phyloP scores from a whole-genome alignment of 2,113 vertebrate genomes.

The Zosterops hypoxanthus region DNA sequence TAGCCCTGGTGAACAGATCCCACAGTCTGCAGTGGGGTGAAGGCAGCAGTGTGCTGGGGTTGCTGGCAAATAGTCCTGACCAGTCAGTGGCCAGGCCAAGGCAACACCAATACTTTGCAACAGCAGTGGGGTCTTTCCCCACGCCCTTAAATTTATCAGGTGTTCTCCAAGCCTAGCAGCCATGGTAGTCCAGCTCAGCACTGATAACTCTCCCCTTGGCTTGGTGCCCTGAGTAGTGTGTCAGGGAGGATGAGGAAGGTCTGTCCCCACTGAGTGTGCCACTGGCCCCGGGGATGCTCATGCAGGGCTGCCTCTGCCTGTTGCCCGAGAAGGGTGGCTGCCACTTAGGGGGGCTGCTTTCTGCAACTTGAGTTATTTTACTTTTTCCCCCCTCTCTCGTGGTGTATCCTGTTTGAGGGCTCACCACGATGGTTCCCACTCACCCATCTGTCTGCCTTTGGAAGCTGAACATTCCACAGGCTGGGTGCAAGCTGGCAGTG shows the following conservation, averaged over 20 bases:
- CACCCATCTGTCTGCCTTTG: not conserved
- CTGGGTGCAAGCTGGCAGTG: not conserved
- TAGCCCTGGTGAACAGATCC: not conserved
- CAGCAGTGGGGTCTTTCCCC: not conserved
- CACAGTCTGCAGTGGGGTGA: fast-evolving
- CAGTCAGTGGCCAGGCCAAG: not conserved
- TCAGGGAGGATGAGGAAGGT: not conserved
- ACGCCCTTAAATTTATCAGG: not conserved
- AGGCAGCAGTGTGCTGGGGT: not conserved
- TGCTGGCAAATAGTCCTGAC: not conserved
- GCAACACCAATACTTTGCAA: not conserved
- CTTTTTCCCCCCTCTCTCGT: fast-evolving
- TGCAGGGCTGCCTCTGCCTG: not conserved
- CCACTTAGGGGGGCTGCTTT: not conserved
- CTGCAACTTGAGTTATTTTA: not conserved
- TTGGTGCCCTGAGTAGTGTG: fast-evolving
- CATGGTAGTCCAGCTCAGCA: not conserved
- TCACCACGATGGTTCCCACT: not conserved
- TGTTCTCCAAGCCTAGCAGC: not conserved
- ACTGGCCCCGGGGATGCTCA: fast-evolving
- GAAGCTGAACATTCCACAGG: not conserved
- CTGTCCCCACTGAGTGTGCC: fast-evolving
- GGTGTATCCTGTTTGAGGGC: not conserved
- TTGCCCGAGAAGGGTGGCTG: not conserved
- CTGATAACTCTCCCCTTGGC: not conserved